A percentile compares a stretch with the other conserved stretches of the same genome.
These are phyloP conservation scores for Caenorhabditis afra DNA, from an alignment of 2,888 invertebrate genomes.

Conservation along the genomic window DNA sequence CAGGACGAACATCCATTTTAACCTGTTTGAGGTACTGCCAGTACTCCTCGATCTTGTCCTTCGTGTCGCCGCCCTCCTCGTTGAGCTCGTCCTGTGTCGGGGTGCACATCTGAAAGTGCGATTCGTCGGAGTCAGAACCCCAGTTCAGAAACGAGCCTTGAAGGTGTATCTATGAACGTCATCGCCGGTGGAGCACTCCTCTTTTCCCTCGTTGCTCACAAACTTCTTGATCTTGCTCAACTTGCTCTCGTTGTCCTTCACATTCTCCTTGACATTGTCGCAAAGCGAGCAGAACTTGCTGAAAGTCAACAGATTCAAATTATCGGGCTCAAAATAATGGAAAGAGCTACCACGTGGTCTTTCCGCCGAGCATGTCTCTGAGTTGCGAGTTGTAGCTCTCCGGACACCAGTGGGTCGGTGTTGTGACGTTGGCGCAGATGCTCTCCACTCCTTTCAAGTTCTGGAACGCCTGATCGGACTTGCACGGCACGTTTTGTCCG, in stretches of 20 bases:
- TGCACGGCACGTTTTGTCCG: conserved; percentile 74
- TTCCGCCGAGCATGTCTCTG: conserved; percentile 68
- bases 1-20: conserved; percentile 56
- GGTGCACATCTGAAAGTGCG: conserved; percentile 71
- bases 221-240: conserved; percentile 61
- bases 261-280: conserved; percentile 65
- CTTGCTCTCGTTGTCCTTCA: conserved; percentile 54
- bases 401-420: conserved; percentile 71
- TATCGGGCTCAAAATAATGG: too few relatives aligned
- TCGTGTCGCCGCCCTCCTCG: conserved; percentile 63
- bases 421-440: conserved; percentile 74
- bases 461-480: conserved; percentile 47
- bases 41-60: conserved; percentile 73
- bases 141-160: conserved; percentile 65
- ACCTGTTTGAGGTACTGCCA: conserved; percentile 77
- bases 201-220: conserved; percentile 58
- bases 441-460: conserved; percentile 57
- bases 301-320: conserved; percentile 23
- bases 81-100: conserved; percentile 66
- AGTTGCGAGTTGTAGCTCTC: conserved; percentile 69
- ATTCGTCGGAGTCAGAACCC: too few relatives aligned
- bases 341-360: conserved; percentile 72
- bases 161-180: conserved; percentile 64
- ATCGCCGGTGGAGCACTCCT: conserved; percentile 61
- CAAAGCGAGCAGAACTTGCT: conserved; percentile 76